Base-by-base conservation (phyloP, 2,113 vertebrate genomes). In the Aptenodytes forsteri region DNA sequence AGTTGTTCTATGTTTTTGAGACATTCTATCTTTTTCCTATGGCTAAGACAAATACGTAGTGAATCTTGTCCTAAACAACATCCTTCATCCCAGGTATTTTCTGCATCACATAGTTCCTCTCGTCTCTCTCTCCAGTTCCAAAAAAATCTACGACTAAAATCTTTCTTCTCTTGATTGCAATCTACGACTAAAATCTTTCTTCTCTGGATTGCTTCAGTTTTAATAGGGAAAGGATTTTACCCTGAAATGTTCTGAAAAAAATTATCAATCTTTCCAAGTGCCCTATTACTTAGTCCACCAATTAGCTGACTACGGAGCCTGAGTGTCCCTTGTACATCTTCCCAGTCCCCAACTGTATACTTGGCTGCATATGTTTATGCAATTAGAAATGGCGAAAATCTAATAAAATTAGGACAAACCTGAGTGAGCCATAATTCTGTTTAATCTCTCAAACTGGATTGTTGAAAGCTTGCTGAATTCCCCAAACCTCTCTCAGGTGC, bases 301-400 rank as follows among this genome's bases (percentile, higher is more conserved):
- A 90, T 95, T 90, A 96, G 55, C 66, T 96, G 92, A 36, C 75
- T 93, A 23, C 26, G 56, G 91, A 96, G 75, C 42, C 91, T 85
- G 42, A 96, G 85, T 90, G 87, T 91, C 89, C 89, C 93, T 93
- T 97, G 93, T 86, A 88, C 82, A 56, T 96, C 75, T 93, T 96
- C 75, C 89, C 84, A 81, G 87, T 86, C 87, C 82, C 89, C 93
- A 94, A 91, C 83, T 93, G 95, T 76, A 78, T 64, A 96, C 42
- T 96, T 96, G 93, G 84, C 94, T 96, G 95, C 93, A 93, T 95
- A 96, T 94, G 82, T 90, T 97, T 95, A 94, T 91, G 87, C 84
- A 96, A 91, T 95, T 95, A 93, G 82, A 96, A 97, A 93, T 88
- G 42, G 89, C 86, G 75, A 90, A 97, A 97, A 93, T 94, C 64